Evolutionary conservation across 2,113 vertebrate genomes (phyloP), one percentile per base, ranked within the genome.

Genomic region (Etia nguti): DNA sequence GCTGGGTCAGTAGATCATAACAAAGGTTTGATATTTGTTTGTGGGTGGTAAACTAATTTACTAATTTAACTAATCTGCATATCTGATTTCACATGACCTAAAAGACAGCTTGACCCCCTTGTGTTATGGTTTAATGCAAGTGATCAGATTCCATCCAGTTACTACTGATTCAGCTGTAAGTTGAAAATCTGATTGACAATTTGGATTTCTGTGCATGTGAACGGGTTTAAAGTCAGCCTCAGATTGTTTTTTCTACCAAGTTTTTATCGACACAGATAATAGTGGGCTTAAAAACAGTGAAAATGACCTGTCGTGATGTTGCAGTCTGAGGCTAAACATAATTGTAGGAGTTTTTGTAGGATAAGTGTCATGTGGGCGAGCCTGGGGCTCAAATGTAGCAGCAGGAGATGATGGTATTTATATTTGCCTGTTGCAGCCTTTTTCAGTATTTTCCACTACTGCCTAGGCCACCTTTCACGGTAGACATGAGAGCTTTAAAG

Each of bases 291-390:
- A 24, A 65, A 29, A 8, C 12, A 10, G 31, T 48, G 54, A 60
- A 54, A 24, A 31, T 15, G 55, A 84, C 41, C 34, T 46, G 46
- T 15, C 15, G 81, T 60, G 34, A 18, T 56, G 81, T 24, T 29
- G 73, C 26, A 55, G 81, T 15, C 84, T 36, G n/a, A 50, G 79
- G 31, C 9, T 46, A 16, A 82, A 38, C 12, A 5, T 86, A 43
- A 80, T 60, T 88, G 55, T 82, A 24, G 83, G 26, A 84, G 13
- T 57, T 1, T 50, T 60, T 81, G 18, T 77, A 57, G 70, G 75
- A 38, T 57, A 46, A 75, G 22, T 88, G 88, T 80, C 56, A 6
- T 48, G 82, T 89, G 50, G 73, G 84, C 2, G 56, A 55, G 79
- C 60, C 4, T 20, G 24, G 79, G 52, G 24, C 43, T 31, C 29